These are phyloP conservation scores for Hemicrepidius hirtus DNA, from an alignment of 2,888 invertebrate species.

Conservation along the genomic window DNA sequence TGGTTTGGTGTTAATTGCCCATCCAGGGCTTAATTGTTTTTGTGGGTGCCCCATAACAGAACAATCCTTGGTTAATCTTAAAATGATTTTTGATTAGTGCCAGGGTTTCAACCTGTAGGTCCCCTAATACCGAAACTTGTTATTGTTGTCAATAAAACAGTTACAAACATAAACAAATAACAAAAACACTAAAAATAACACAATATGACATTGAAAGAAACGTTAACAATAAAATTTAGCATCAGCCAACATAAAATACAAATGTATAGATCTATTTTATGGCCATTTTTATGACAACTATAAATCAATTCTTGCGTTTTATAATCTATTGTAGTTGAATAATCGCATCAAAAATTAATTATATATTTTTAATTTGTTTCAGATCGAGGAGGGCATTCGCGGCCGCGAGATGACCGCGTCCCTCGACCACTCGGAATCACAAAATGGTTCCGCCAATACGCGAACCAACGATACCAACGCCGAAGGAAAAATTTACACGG, in stretches of 20 bases:
- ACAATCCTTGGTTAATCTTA: too few relatives aligned
- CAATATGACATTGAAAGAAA: too few relatives aligned
- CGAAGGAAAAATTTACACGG: conserved; percentile 78
- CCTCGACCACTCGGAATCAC: conserved; percentile 65
- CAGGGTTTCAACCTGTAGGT: too few relatives aligned
- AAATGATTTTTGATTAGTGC: too few relatives aligned
- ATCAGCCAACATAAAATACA: neutral
- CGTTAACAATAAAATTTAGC: too few relatives aligned
- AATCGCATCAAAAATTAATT: conserved; percentile 10
- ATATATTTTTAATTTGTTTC: conserved; percentile 60
- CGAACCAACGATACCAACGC: conserved; percentile 72
- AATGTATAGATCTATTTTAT: neutral
- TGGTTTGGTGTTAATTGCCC: too few relatives aligned
- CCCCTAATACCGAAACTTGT: too few relatives aligned
- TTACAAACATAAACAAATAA: too few relatives aligned
- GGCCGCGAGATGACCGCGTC: conserved; percentile 79
- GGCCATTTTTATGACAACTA: neutral
- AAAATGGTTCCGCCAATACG: conserved; percentile 69
- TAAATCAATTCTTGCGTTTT: neutral
- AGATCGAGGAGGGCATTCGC: conserved; percentile 75
- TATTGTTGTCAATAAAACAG: too few relatives aligned
- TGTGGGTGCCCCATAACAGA: too few relatives aligned
- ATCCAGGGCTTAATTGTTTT: too few relatives aligned
- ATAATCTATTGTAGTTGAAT: conserved; percentile 11
- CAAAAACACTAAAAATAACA: too few relatives aligned